Conservation (phyloP, 2,797 vertebrate species). For the Eurystomus glaucurus region DNA sequence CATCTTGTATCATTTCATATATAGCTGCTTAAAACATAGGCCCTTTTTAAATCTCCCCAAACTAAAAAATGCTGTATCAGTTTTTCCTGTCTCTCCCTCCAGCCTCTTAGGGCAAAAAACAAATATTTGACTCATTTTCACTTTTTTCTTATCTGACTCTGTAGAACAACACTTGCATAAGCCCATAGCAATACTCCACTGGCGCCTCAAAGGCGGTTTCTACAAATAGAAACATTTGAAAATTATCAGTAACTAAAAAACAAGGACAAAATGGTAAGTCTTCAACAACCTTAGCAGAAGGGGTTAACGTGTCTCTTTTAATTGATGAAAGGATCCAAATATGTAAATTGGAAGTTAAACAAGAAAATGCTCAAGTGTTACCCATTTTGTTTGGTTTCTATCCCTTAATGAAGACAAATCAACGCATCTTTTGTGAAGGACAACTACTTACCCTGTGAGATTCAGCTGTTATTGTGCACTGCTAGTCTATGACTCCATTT, state of each 20-base stretch:
- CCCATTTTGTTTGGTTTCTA: neutral
- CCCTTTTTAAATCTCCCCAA: neutral
- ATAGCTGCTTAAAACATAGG: neutral
- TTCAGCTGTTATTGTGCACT: neutral
- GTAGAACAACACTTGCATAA: neutral
- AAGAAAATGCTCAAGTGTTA: neutral
- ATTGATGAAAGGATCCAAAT: neutral
- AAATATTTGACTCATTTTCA: neutral
- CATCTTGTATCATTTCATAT: neutral
- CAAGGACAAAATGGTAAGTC: neutral
- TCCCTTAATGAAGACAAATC: slow-evolving; percentile 8
- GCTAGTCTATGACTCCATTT: neutral
- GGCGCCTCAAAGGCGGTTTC: neutral
- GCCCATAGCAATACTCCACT: neutral
- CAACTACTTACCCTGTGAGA: neutral
- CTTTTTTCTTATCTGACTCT: neutral
- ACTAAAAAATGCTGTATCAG: neutral
- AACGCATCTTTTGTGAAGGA: neutral
- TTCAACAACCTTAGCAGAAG: neutral
- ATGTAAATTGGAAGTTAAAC: neutral
- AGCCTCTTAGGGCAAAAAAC: neutral
- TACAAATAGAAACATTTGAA: neutral
- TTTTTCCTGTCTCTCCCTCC: neutral
- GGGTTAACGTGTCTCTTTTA: neutral
- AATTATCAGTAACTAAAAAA: neutral